phyloP scores from a whole-genome alignment of 2,888 invertebrate genomes.

The Cheilosia vernalis region DNA sequence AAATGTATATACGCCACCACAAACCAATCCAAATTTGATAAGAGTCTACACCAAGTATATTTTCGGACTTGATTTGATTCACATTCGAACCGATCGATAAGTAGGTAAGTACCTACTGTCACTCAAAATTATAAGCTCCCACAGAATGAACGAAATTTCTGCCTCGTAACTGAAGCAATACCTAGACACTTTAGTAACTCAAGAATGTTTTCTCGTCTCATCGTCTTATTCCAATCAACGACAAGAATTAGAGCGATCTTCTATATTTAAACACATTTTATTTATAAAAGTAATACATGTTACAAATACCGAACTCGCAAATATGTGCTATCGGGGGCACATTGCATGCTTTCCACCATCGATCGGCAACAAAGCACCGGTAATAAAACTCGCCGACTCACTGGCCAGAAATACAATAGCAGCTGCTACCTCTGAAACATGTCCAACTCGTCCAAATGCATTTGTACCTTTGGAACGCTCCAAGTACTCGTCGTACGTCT shows the following conservation, averaged over 20 bases:
- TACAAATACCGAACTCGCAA: not conserved
- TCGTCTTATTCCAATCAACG: no score
- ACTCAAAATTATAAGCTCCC: no score
- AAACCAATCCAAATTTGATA: no score
- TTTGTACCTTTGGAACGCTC: constrained; percentile 92
- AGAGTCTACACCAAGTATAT: no score
- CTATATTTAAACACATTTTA: not conserved
- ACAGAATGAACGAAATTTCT: no score
- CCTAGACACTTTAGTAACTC: no score
- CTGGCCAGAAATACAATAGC: constrained; percentile 95
- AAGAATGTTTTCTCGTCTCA: no score
- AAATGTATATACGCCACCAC: no score
- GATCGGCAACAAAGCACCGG: constrained; percentile 88
- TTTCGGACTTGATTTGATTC: no score
- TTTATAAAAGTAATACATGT: not conserved
- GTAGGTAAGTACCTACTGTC: no score
- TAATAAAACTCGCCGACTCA: constrained; percentile 88
- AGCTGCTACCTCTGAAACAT: constrained; percentile 92
- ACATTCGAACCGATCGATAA: no score
- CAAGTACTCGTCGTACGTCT: constrained; percentile 90
- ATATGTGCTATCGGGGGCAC: constrained; percentile 86
- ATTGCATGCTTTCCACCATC: constrained; percentile 86
- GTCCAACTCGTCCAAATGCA: constrained; percentile 93
- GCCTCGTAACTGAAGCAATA: no score
- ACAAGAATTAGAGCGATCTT: not conserved